These are phyloP conservation scores for Atherinomorus stipes DNA, from an alignment of 2,113 vertebrate genomes.

Conservation along the genomic window DNA sequence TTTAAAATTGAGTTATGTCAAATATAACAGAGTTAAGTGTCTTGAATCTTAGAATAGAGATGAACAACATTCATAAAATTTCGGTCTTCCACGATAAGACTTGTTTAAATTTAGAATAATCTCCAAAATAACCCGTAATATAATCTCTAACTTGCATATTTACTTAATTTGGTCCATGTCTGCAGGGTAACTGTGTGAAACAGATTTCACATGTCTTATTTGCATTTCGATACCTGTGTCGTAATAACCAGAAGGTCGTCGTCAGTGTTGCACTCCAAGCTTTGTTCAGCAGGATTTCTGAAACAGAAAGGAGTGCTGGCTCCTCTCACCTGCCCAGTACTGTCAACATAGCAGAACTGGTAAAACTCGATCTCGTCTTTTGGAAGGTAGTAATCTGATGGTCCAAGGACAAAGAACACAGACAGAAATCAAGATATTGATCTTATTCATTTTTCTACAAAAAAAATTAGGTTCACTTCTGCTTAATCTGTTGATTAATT, in stretches of 20 bases:
- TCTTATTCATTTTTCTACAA: not conserved
- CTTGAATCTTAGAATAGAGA: too few species aligned
- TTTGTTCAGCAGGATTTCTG: slow-evolving; percentile 54
- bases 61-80: too few species aligned
- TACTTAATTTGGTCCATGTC: not conserved
- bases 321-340: slow-evolving; percentile 75
- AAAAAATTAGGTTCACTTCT: not conserved
- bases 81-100: too few species aligned
- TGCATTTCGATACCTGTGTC: slow-evolving; percentile 76
- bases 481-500: not conserved
- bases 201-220: too few species aligned
- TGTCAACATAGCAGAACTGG: slow-evolving; percentile 86
- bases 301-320: slow-evolving; percentile 85
- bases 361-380: slow-evolving; percentile 84
- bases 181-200: too few species aligned
- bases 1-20: too few species aligned
- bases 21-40: too few species aligned
- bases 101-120: too few species aligned
- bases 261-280: slow-evolving; percentile 54
- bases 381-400: slow-evolving; percentile 81
- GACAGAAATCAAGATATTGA: accelerated
- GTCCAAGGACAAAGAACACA: not conserved
- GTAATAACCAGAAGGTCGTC: slow-evolving; percentile 81
- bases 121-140: too few species aligned
- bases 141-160: too few species aligned